phyloP scores from a whole-genome alignment of 2,888 invertebrate genomes.

The Tupiocoris notatus region DNA sequence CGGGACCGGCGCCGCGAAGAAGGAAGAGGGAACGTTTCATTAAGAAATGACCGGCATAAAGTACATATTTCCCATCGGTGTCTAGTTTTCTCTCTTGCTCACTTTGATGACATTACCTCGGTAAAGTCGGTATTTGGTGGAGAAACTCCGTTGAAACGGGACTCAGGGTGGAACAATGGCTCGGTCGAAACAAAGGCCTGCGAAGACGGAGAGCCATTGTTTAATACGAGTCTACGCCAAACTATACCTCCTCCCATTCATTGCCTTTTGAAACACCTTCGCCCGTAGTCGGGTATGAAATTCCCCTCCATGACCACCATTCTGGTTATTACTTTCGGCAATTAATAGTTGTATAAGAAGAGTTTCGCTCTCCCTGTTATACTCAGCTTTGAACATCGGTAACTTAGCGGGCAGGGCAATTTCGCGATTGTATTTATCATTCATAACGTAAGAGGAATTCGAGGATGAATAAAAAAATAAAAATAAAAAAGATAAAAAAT shows the following conservation, averaged over 20 bases:
- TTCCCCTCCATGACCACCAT: constrained; percentile 12
- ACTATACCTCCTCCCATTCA: background rate
- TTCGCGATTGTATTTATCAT: no score
- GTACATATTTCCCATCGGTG: background rate
- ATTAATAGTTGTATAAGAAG: constrained; percentile 36
- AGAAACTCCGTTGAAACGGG: background rate
- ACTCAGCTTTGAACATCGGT: constrained; percentile 36
- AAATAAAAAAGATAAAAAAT: no score
- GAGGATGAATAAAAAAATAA: no score
- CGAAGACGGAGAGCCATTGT: background rate
- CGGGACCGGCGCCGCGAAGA: no score
- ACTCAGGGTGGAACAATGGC: background rate
- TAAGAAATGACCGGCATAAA: background rate
- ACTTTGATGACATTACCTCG: background rate
- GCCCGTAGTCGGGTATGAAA: constrained; percentile 11
- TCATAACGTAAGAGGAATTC: no score
- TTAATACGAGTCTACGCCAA: background rate
- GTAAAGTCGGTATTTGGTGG: background rate
- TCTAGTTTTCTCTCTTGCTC: background rate
- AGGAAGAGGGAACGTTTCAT: background rate
- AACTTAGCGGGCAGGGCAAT: no score
- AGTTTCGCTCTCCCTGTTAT: constrained; percentile 14
- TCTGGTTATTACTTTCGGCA: constrained; percentile 31
- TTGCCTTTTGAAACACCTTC: background rate
- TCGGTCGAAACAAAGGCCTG: background rate